Conservation (phyloP, 2,113 vertebrate species). For the Fregata magnificens region DNA sequence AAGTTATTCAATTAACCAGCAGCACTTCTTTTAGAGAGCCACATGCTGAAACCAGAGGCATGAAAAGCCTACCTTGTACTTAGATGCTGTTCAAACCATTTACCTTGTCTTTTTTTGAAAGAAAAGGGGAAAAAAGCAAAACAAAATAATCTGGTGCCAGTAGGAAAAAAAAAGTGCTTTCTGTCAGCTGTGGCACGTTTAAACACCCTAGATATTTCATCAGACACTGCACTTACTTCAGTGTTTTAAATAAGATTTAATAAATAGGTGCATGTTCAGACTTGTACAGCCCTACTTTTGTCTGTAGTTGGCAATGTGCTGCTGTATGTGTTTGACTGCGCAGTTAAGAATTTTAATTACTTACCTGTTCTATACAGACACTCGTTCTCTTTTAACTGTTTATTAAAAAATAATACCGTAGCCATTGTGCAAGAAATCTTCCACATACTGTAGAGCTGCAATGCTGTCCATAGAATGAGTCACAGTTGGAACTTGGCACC, state of each 20-base stretch:
- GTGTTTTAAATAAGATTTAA: conserved; percentile 89
- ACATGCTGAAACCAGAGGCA: background rate
- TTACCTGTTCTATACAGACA: conserved; percentile 74
- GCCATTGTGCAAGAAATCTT: conserved; percentile 8
- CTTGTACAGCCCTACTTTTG: conserved; percentile 74
- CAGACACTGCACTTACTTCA: conserved; percentile 85
- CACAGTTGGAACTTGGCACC: background rate
- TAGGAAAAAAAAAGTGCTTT: conserved; percentile 8
- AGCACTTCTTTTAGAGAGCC: background rate
- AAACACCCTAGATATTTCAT: conserved; percentile 84
- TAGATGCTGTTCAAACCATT: background rate
- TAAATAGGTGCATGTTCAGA: conserved; percentile 82
- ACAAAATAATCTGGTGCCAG: background rate
- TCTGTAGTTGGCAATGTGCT: conserved; percentile 74
- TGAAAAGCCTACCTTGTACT: background rate
- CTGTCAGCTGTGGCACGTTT: conserved; percentile 70
- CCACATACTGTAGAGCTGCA: background rate
- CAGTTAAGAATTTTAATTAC: conserved; percentile 68
- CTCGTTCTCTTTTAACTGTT: conserved; percentile 71
- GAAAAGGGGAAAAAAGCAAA: background rate
- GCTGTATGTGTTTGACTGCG: conserved; percentile 60
- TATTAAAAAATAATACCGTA: conserved; percentile 8
- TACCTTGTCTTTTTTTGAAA: background rate
- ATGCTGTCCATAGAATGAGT: background rate
- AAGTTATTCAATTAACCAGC: background rate